phyloP scores from a whole-genome alignment of 2,113 vertebrate species.

The Eudorcas thomsonii region DNA sequence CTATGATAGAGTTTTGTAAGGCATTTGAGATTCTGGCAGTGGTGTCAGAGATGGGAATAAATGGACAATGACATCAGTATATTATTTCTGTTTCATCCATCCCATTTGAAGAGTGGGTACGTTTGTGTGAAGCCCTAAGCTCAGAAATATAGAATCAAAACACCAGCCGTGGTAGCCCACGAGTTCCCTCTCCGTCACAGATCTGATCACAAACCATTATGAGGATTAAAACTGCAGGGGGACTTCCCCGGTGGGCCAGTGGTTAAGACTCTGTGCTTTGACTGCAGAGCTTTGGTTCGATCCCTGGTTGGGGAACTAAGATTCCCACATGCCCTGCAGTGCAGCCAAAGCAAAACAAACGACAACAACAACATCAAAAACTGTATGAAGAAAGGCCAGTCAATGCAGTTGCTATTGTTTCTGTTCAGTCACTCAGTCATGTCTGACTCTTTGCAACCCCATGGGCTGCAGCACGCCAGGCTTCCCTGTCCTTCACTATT shows the following conservation, averaged over 20 bases:
- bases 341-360: background rate
- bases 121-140: background rate
- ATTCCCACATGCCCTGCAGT: background rate
- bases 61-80: background rate
- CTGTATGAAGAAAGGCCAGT: background rate
- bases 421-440: background rate
- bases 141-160: background rate
- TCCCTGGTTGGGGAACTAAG: background rate
- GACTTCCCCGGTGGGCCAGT: background rate
- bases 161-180: accelerated
- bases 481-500: background rate
- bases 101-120: background rate
- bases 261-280: background rate
- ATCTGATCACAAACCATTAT: background rate
- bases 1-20: background rate
- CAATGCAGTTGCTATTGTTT: background rate
- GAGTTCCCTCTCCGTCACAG: background rate
- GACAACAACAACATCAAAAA: too few relatives aligned
- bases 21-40: background rate
- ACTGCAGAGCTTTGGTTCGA: background rate
- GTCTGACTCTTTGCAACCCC: background rate
- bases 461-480: background rate
- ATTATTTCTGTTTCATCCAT: background rate
- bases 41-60: background rate
- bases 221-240: background rate